Conservation (phyloP, 2,888 invertebrate genomes). For the Alsophila aescularia region DNA sequence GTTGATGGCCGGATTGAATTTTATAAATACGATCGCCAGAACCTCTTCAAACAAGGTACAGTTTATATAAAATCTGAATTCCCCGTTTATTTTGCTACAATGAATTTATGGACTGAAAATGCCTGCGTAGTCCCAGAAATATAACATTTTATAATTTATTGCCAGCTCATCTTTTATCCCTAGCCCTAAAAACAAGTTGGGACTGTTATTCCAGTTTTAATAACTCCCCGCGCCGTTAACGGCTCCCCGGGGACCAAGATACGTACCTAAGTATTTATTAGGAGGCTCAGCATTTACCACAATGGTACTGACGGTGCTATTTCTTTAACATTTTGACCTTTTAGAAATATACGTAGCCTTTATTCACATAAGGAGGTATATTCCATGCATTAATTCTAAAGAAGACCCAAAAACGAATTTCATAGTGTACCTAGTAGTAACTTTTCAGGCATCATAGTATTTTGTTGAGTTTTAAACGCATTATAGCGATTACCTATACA, state of each 20-base stretch:
- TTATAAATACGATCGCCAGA: not conserved
- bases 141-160: conserved; percentile 10
- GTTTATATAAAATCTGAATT: too few species aligned
- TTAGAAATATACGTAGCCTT: too few species aligned
- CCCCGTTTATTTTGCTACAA: too few species aligned
- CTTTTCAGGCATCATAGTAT: too few species aligned
- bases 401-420: too few species aligned
- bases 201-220: conserved; percentile 14
- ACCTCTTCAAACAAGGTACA: not conserved
- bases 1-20: not conserved
- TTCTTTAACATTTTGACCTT: too few species aligned
- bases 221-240: conserved; percentile 7
- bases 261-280: not conserved
- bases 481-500: too few species aligned
- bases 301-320: not conserved
- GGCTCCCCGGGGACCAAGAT: conserved; percentile 9
- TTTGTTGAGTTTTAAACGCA: too few species aligned
- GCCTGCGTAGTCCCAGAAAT: not conserved
- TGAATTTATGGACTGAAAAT: too few species aligned
- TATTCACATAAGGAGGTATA: too few species aligned
- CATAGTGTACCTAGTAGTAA: too few species aligned
- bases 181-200: conserved; percentile 16
- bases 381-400: too few species aligned
- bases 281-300: not conserved
- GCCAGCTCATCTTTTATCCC: conserved; percentile 11